Base-by-base conservation (phyloP, 2,797 vertebrate genomes). In the Zonotrichia albicollis region DNA sequence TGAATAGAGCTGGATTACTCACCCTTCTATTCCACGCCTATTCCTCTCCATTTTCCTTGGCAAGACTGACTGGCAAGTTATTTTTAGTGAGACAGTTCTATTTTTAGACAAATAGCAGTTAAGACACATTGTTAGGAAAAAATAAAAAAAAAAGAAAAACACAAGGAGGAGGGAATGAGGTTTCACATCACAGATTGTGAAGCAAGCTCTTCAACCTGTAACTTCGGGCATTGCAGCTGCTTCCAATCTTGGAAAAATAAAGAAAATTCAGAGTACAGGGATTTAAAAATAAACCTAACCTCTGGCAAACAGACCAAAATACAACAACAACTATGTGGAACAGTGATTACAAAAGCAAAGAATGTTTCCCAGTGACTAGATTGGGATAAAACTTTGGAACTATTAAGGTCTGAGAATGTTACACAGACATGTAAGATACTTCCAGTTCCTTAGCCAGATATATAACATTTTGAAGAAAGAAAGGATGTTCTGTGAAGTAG, bases 71-170 rank as follows among this genome's bases (percentile, higher is more conserved):
- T 97, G 98, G 98, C 97, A 98, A 96, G 96, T 98, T 99, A 99
- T 99, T 99, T 99, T 99, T 99, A 99, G 98, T 97, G 84, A 97
- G 96, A 97, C 98, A 97, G 97, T 98, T 98, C 98, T 99, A 99
- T 99, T 99, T 99, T 99, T 99, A 99, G 99, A 97, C 97, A 98
- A 97, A 98, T 98, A 98, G 97, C 98, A 98, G 98, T 98, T 99
- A 98, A 98, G 96, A 98, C 98, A 98, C 98, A 98, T 99, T 98
- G 98, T 99, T 98, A 98, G 98, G 98, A 97, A 98, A 98, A 97
- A 97, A 96, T 2, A 76, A 25, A 4, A 6, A 94, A 94, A 96
- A 96, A 95, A 97, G 93, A 94, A 82, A 96, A 94, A 95, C 94
- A 96, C 95, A 96, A 51, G 76, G 87, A 96, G 96, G 97, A 97